Base-by-base conservation (phyloP, 2,113 vertebrate species). In the Rhegmatorhina hoffmannsi region DNA sequence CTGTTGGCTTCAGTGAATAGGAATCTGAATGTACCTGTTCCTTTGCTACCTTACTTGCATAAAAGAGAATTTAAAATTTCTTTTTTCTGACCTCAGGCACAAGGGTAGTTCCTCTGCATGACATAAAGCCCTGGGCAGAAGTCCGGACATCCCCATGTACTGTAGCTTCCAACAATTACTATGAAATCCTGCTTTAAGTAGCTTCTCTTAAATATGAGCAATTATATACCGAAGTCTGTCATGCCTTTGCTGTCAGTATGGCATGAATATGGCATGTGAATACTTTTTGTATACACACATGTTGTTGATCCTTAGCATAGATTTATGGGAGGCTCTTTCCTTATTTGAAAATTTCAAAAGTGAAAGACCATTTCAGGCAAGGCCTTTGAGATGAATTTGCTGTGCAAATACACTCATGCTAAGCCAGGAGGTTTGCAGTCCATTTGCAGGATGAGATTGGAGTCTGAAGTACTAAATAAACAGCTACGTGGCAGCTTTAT, bases 381-480 rank as follows among this genome's bases (percentile, higher is more conserved):
- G 66, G 55, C 13, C 10, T 67, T 84, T 49, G 40, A 28, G 53
- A 59, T 84, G 2, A 89, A 66, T 91, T 91, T 94, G 40, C 25
- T 89, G 21, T 34, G 67, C 81, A 92, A 87, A 81, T 40, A 55
- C 18, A 34, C 43, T 86, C 40, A 14, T 0, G 0, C 19, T 34
- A 86, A 82, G 58, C 87, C 66, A 85, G 74, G 66, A 73, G 74
- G 31, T 93, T 85, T 91, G n/a, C 66, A 91, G 67, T 67, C 52
- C 31, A 16, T 82, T 90, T 93, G 84, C 73, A 64, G 60, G 64
- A 85, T 91, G 67, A 75, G 66, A 79, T 83, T 90, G 82, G n/a
- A 93, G 66, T 69, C 70, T 96, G 82, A 96, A 95, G 85, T 69
- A 73, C 40, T 91, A 49, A 70, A 85, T 68, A 95, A 95, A 94